These are phyloP conservation scores for Saccostrea glomerata DNA, from an alignment of 1,140 invertebrate genomes.

Conservation along the genomic window DNA sequence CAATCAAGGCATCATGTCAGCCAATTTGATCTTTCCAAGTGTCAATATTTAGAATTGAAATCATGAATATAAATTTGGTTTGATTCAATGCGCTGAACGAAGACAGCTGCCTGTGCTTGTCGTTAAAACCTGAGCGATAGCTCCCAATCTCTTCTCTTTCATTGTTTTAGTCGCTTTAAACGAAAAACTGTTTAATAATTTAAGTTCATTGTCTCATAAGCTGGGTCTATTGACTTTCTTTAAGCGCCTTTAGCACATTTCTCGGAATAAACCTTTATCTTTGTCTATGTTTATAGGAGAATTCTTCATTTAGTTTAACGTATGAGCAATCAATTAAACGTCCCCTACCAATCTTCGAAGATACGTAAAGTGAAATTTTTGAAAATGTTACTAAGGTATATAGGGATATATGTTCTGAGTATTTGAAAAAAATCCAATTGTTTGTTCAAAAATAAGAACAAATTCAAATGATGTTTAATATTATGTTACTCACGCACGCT, in stretches of 20 bases:
- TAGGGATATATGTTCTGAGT: neutral
- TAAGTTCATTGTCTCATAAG: neutral
- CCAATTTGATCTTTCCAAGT: slow-evolving; percentile 1
- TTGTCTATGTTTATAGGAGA: neutral
- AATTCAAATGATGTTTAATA: too few relatives aligned
- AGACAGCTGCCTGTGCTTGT: neutral
- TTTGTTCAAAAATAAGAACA: neutral
- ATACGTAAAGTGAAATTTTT: neutral
- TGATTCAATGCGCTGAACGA: neutral
- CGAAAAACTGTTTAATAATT: slow-evolving; percentile 5
- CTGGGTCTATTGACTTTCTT: neutral
- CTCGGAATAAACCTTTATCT: neutral
- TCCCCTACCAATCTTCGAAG: neutral
- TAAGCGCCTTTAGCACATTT: neutral
- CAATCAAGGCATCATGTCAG: neutral
- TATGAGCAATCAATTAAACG: neutral
- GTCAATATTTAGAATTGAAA: slow-evolving; percentile 35
- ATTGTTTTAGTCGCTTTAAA: slow-evolving; percentile 14
- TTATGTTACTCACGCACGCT: too few relatives aligned
- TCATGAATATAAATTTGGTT: slow-evolving; percentile 37
- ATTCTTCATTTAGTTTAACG: neutral
- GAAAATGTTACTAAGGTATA: neutral
- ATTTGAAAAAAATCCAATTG: neutral
- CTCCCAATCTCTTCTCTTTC: neutral
- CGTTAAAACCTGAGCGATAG: neutral